A percentile compares a stretch with the other conserved stretches of the same genome.
Evolutionary conservation across 2,113 vertebrate species (phyloP).

Genomic region (Percina caprodes): DNA sequence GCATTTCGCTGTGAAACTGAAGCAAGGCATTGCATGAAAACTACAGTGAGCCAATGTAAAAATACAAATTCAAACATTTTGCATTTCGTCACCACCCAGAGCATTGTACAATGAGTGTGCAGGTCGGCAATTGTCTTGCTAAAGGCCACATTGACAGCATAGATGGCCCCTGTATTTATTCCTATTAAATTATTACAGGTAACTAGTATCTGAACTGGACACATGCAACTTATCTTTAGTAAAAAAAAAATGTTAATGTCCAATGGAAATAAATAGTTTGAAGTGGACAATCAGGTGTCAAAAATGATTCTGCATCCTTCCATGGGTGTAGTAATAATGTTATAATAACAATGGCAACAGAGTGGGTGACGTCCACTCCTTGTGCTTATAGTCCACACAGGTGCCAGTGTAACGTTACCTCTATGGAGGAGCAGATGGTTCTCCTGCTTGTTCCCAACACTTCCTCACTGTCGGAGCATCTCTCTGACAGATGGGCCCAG

Average conservation of each 20-base stretch:
- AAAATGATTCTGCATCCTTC: background rate
- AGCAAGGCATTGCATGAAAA: background rate
- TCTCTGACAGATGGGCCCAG: conserved; percentile 83
- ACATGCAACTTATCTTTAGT: background rate
- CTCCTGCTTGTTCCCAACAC: conserved; percentile 77
- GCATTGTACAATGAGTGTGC: background rate
- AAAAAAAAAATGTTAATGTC: background rate
- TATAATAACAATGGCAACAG: conserved; percentile 43
- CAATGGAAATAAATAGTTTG: background rate
- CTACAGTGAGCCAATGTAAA: background rate
- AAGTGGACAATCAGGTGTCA: background rate
- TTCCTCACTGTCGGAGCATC: conserved; percentile 82
- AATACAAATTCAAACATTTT: conserved; percentile 15
- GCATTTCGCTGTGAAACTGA: conserved; percentile 28
- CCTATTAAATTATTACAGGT: background rate
- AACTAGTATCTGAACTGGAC: background rate
- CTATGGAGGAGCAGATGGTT: conserved; percentile 81
- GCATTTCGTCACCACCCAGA: background rate
- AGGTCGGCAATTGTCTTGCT: conserved; percentile 5
- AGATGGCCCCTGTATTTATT: background rate
- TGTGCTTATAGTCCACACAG: conserved; percentile 47
- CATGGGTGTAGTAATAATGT: conserved; percentile 19
- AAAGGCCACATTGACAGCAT: background rate
- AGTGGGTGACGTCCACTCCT: conserved; percentile 45
- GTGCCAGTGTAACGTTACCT: conserved; percentile 63